Conservation (phyloP, 2,797 vertebrate genomes). For the Anguilla anguilla region DNA sequence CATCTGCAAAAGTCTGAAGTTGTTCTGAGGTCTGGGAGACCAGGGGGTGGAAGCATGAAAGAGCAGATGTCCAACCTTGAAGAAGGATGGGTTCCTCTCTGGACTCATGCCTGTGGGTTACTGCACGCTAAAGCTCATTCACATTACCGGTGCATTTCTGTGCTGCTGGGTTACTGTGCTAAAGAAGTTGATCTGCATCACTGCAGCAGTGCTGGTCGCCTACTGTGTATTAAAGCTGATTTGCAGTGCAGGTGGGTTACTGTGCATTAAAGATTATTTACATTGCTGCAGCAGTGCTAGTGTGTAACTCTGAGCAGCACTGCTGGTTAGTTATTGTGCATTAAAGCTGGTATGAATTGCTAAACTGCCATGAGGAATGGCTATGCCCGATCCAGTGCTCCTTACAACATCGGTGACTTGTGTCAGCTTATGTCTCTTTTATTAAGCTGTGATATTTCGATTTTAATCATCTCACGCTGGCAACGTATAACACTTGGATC, state of each 20-base stretch:
- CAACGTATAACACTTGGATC: constrained; percentile 77
- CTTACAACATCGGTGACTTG: constrained; percentile 71
- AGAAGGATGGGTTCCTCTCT: constrained; percentile 19
- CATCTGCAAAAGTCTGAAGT: constrained; percentile 59
- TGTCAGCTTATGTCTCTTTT: constrained; percentile 73
- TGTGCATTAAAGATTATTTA: neutral
- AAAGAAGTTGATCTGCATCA: neutral
- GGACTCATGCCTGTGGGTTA: constrained; percentile 27
- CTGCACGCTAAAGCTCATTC: neutral
- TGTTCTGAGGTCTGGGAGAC: constrained; percentile 39
- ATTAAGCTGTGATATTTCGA: constrained; percentile 81
- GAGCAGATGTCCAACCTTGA: constrained; percentile 26
- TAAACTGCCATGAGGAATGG: constrained; percentile 59
- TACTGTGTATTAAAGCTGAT: neutral
- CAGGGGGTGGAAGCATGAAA: constrained; percentile 31
- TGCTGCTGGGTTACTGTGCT: neutral
- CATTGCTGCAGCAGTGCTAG: neutral
- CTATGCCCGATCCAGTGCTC: constrained; percentile 63
- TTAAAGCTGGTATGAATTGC: neutral
- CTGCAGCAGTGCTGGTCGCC: neutral
- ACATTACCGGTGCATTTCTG: neutral
- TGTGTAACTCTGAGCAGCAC: neutral
- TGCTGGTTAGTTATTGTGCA: neutral
- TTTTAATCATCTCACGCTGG: constrained; percentile 79
- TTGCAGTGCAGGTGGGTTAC: neutral